Base-by-base conservation (phyloP, 2,888 invertebrate species). In the Alentia gelatinosa region DNA sequence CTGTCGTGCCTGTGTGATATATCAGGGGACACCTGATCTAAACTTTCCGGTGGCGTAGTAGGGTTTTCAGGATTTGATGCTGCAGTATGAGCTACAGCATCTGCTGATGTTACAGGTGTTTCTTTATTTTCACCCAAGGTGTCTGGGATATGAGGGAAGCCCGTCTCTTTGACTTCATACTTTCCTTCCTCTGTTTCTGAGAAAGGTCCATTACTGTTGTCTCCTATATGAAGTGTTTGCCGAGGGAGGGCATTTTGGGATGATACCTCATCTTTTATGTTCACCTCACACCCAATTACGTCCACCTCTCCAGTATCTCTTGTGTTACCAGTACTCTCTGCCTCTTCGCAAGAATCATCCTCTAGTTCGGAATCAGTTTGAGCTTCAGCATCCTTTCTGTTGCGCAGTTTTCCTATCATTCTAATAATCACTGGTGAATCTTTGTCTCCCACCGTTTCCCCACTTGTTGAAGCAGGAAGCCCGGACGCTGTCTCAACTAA, bases 331-430 rank as follows among this genome's bases (percentile, higher is more conserved):
- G n/a, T n/a, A n/a, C n/a, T n/a, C n/a, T n/a, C n/a, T n/a, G n/a
- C n/a, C n/a, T n/a, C n/a, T n/a, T n/a, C n/a, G n/a, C n/a, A n/a
- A n/a, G n/a, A n/a, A n/a, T 35, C 79, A 37, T 35, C 79, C 35
- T 79, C 79, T 1, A 79, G 37, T 19, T 79, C 79, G 12, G 79
- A 79, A 37, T 79, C 79, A 23, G 79, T 79, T 19, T 79, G 79
- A 23, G 79, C 79, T 39, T 79, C 79, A 37, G 79, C 79, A 79
- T 79, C 79, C 37, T 26, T 79, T 3, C 79, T 35, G 79, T 79
- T 79, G 1, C n/a, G 35, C 39, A 79, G 23, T 23, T 79, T 79
- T 0, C 79, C 79, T 9, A 79, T 79, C 79, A 79, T 79, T 37
- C 79, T 15, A 4, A 79, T 3, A 79, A 79, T 26, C 9, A 79